Conservation (phyloP, 2,888 invertebrate genomes). For the Rhagonycha lutea region DNA sequence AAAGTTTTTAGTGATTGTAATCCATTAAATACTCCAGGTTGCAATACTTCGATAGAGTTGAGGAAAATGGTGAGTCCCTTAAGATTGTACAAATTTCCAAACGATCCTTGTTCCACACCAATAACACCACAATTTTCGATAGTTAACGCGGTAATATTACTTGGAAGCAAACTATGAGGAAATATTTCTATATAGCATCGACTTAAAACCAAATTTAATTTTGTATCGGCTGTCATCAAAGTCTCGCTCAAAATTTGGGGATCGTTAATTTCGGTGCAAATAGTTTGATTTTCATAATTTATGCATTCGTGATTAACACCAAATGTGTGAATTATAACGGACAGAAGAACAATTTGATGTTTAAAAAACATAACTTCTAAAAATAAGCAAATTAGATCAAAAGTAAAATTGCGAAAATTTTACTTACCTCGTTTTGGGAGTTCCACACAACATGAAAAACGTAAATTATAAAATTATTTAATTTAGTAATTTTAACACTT, state of each 20-base stretch:
- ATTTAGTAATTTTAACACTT: background rate
- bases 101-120: constrained; percentile 18
- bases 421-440: background rate
- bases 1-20: constrained; percentile 7
- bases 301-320: constrained; percentile 14
- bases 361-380: background rate
- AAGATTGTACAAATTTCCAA: constrained; percentile 6
- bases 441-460: background rate
- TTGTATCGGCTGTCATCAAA: background rate
- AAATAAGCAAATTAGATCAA: background rate
- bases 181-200: constrained; percentile 15
- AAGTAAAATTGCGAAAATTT: background rate
- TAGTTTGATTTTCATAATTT: constrained; percentile 11
- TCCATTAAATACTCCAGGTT: constrained; percentile 20
- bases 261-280: constrained; percentile 19
- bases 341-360: background rate
- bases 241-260: constrained; percentile 7
- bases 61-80: constrained; percentile 9
- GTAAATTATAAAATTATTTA: background rate
- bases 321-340: background rate
- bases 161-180: constrained; percentile 6
- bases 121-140: constrained; percentile 15
- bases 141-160: constrained; percentile 4
- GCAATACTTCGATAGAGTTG: constrained; percentile 13
- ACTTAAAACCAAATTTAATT: background rate